Percentiles rank a stretch among this genome's conserved stretches.
phyloP scores from a whole-genome alignment of 2,888 invertebrate species.

The Geotrupes spiniger region DNA sequence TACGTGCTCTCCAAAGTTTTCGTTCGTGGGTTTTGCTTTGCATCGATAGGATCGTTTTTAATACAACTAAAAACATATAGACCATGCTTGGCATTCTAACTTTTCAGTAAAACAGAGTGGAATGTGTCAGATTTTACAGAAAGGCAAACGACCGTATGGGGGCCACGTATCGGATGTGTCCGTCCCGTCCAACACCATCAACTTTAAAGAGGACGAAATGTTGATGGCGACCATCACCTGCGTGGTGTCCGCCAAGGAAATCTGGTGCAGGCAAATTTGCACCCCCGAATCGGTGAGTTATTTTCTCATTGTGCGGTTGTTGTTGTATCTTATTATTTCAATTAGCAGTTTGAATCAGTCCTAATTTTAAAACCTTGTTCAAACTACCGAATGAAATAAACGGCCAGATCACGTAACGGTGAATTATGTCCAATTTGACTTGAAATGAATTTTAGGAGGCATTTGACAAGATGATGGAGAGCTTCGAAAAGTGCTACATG shows the following conservation, averaged over 20 bases:
- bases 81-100: constrained; percentile 1
- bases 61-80: constrained; percentile 1
- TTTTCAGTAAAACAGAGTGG: not conserved
- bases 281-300: constrained; percentile 52
- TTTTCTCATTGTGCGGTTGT: not conserved
- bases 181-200: constrained; percentile 44
- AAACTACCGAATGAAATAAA: too few species aligned
- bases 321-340: too few species aligned
- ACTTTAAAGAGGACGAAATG: constrained; percentile 44
- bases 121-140: constrained; percentile 44
- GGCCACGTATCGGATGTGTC: constrained; percentile 36
- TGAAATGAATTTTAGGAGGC: constrained; percentile 46
- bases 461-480: constrained; percentile 43
- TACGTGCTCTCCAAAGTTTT: not conserved
- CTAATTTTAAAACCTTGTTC: too few species aligned
- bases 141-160: constrained; percentile 28
- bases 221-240: constrained; percentile 50
- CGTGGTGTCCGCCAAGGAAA: constrained; percentile 49
- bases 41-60: constrained; percentile 1
- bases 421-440: too few species aligned
- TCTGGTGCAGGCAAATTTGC: constrained; percentile 55
- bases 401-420: too few species aligned
- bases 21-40: constrained; percentile 1
- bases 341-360: too few species aligned
- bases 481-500: constrained; percentile 48